A percentile compares a stretch with the other conserved stretches of the same genome.
These are phyloP conservation scores for Tigriopus californicus DNA, from an alignment of 2,888 invertebrate species.

Conservation along the genomic window DNA sequence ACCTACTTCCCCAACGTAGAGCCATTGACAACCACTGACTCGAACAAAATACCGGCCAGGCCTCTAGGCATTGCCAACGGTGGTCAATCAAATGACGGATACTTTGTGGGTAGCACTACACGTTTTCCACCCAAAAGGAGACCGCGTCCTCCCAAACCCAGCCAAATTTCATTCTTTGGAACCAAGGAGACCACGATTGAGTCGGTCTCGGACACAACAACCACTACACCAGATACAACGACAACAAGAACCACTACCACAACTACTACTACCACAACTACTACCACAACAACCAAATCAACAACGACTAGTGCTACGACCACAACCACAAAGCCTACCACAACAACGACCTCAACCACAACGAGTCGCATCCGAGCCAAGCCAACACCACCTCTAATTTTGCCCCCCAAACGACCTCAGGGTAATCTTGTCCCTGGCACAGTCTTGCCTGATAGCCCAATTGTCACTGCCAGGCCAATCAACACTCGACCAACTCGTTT, in stretches of 20 bases:
- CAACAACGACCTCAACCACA: not conserved
- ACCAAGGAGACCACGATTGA: no score
- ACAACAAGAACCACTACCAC: conserved; percentile 18
- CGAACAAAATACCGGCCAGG: no score
- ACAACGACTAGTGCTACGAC: conserved; percentile 17
- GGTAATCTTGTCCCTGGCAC: conserved; percentile 6
- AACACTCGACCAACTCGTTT: conserved; percentile 33
- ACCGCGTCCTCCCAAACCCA: no score
- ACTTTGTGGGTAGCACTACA: no score
- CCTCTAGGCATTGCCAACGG: no score
- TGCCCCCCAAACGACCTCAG: no score
- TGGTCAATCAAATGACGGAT: no score
- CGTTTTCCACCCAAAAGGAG: no score
- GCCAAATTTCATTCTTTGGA: no score
- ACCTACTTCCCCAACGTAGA: no score
- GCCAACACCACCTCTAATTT: conserved; percentile 17
- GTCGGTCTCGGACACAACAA: conserved; percentile 12
- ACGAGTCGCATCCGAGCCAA: conserved; percentile 21
- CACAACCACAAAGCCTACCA: conserved; percentile 15
- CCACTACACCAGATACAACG: conserved; percentile 17
- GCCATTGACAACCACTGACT: no score
- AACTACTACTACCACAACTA: conserved; percentile 14
- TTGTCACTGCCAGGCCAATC: not conserved
- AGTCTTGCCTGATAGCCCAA: not conserved
- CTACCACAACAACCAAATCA: conserved; percentile 19